phyloP scores from a whole-genome alignment of 1,140 invertebrate genomes.

The Drosophila repletoides region DNA sequence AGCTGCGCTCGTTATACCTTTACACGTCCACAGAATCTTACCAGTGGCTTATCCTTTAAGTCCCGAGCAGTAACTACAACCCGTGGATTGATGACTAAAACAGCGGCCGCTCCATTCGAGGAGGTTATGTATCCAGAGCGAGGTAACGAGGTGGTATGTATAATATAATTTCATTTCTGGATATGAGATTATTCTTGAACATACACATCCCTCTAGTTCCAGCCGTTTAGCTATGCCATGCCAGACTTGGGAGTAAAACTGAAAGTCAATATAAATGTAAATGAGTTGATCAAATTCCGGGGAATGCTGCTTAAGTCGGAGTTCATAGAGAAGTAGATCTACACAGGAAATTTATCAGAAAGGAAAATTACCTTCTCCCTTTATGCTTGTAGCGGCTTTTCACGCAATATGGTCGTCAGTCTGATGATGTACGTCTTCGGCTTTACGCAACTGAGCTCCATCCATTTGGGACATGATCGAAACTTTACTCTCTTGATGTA shows the following conservation, averaged over 20 bases:
- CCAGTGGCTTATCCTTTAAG: constrained; percentile 77
- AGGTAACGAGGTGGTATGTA: constrained; percentile 63
- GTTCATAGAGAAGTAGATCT: constrained; percentile 75
- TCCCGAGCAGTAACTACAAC: constrained; percentile 76
- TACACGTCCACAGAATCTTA: constrained; percentile 69
- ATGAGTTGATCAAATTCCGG: constrained; percentile 75
- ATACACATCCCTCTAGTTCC: constrained; percentile 43
- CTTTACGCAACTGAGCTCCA: constrained; percentile 77
- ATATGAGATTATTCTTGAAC: not conserved
- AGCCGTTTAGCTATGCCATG: constrained; percentile 70
- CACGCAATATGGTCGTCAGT: constrained; percentile 72
- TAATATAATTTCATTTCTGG: not conserved
- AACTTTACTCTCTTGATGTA: constrained; percentile 77
- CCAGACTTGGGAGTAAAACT: constrained; percentile 70
- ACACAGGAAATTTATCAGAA: not conserved
- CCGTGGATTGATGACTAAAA: constrained; percentile 66
- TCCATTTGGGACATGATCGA: constrained; percentile 77
- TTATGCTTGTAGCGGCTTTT: constrained; percentile 62
- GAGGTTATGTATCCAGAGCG: constrained; percentile 73
- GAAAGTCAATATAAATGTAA: constrained; percentile 68
- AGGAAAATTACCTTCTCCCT: not conserved
- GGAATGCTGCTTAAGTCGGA: constrained; percentile 80
- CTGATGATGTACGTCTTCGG: constrained; percentile 75
- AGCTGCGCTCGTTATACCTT: constrained; percentile 68
- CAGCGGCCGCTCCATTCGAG: constrained; percentile 59